Evolutionary conservation across 2,113 vertebrate genomes (phyloP).

Genomic region (Stictonetta naevosa): DNA sequence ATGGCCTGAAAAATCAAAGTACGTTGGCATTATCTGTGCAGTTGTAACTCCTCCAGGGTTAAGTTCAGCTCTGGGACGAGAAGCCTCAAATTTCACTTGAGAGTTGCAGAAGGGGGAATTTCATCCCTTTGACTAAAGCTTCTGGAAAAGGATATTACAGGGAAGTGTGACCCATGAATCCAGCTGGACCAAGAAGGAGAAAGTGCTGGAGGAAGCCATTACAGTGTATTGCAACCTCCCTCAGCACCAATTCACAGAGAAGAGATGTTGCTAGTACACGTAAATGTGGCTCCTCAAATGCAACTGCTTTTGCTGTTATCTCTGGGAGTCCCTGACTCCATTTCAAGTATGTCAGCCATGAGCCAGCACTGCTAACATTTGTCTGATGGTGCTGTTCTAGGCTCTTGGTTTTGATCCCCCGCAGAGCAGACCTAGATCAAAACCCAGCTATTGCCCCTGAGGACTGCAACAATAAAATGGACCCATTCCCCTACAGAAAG

Average conservation of each 20-base stretch:
- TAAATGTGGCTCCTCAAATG: not conserved
- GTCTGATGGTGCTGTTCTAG: not conserved
- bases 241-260: not conserved
- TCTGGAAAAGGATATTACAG: not conserved
- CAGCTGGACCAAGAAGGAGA: not conserved
- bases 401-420: fast-evolving
- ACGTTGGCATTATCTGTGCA: not conserved
- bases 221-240: not conserved
- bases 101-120: constrained; percentile 1
- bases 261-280: not conserved
- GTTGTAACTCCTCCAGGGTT: not conserved
- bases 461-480: fast-evolving
- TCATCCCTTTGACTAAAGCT: not conserved
- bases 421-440: not conserved
- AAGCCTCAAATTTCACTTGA: not conserved
- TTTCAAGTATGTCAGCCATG: not conserved
- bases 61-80: not conserved
- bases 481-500: not conserved
- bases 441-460: not conserved
- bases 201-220: not conserved
- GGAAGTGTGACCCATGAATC: not conserved
- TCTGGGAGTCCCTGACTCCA: not conserved
- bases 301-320: not conserved
- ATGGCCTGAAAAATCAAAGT: not conserved
- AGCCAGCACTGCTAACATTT: not conserved